Conservation (phyloP, 2,113 vertebrate species). For the Campylomormyrus numenius region DNA sequence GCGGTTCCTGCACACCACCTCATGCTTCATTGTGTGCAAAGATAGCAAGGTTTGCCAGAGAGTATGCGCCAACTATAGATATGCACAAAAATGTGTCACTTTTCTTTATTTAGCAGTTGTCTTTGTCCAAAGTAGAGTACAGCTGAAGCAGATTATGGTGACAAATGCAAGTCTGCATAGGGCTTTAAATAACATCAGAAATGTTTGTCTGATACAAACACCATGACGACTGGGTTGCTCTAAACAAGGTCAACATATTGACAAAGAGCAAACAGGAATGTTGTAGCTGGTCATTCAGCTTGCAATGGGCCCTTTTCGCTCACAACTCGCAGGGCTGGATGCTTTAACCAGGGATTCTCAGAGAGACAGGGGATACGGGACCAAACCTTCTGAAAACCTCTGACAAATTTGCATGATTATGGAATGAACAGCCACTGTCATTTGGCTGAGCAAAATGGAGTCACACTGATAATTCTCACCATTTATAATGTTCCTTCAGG, state of each 20-base stretch:
- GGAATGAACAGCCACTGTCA: background rate
- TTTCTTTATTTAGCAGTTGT: background rate
- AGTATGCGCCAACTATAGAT: background rate
- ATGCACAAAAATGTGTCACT: background rate
- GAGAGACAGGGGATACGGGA: background rate
- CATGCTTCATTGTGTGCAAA: background rate
- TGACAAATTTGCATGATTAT: background rate
- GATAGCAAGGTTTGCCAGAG: background rate
- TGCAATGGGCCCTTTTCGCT: background rate
- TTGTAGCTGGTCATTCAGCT: background rate
- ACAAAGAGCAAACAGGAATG: background rate
- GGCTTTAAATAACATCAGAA: background rate
- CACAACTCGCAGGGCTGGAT: background rate
- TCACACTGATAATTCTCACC: background rate
- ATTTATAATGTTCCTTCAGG: background rate
- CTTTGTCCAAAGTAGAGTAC: background rate
- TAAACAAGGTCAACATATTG: background rate
- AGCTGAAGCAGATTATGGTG: background rate
- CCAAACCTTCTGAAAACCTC: background rate
- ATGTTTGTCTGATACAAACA: background rate
- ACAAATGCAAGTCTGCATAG: background rate
- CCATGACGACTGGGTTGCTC: background rate
- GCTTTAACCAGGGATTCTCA: background rate
- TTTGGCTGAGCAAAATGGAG: background rate
- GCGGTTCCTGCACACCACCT: background rate